Base-by-base conservation (phyloP, 2,113 vertebrate genomes). In the Galemys pyrenaicus region DNA sequence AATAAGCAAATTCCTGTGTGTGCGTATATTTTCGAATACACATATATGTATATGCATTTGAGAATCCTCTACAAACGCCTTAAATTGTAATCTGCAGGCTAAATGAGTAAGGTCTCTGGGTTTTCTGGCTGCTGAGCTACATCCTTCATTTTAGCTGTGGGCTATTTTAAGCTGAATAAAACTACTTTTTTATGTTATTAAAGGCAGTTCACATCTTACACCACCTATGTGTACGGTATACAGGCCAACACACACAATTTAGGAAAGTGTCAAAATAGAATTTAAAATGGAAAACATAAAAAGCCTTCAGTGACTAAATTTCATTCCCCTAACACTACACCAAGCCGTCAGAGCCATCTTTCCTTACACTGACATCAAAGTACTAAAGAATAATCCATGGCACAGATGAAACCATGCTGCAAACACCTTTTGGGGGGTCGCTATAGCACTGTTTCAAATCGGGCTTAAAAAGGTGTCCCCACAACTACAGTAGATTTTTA, bases 131-230 rank as follows among this genome's bases (percentile, higher is more conserved):
- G 70, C 44, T 97, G 91, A 97, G 68, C 89, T 2, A 5, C 95
- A 95, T 87, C 89, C 95, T 89, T 89, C 96, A 93, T 98, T 97
- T 97, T 97, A 95, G 98, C 97, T 98, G 96, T 94, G 95, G 97
- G 96, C 97, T 97, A 96, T 97, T 97, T 97, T 75, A 87, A 96
- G 95, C 94, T 88, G 92, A 97, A 97, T 80, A 93, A 98, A 97
- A 84, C 96, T 78, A 77, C 95, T 98, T 97, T 97, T 98, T 96
- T 96, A 97, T 97, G 98, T 97, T 98, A 97, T 97, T 97, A 96
- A 97, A 97, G 95, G 95, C 94, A 58, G 4, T 96, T 91, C 92
- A 96, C 96, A 83, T 92, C 91, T 95, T 96, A 92, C 75, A 96
- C 10, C 96, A 94, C 81, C 58, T 83, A 19, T 84, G 70, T 95